Conservation (phyloP, 2,113 vertebrate species). For the Tauraco erythrolophus region DNA sequence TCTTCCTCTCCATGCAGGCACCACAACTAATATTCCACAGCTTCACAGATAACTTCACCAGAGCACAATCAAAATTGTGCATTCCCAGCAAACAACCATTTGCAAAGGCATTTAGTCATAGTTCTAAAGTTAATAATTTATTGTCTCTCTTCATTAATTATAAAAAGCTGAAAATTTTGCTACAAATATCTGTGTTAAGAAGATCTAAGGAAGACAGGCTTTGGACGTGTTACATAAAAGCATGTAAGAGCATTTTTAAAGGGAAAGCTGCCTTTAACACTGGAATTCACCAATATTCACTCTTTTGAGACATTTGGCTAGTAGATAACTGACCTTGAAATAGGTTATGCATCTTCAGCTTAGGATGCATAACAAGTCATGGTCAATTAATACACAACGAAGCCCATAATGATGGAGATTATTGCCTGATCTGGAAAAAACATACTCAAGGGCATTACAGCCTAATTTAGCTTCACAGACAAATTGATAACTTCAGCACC, state of each 20-base stretch:
- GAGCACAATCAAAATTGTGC: neutral
- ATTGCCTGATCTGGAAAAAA: constrained; percentile 34
- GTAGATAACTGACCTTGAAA: constrained; percentile 29
- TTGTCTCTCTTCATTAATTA: constrained; percentile 36
- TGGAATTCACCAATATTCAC: constrained; percentile 1
- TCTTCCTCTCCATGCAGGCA: neutral
- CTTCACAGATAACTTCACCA: neutral
- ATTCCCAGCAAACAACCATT: neutral
- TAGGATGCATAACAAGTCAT: constrained; percentile 25
- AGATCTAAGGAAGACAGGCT: neutral
- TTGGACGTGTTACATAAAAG: neutral
- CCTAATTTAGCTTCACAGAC: constrained; percentile 21
- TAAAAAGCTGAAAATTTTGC: constrained; percentile 10
- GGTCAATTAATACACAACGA: constrained; percentile 53
- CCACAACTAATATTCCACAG: neutral
- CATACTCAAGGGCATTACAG: constrained; percentile 36
- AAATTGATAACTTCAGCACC: neutral
- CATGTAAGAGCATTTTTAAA: neutral
- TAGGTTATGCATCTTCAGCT: neutral
- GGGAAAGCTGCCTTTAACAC: neutral
- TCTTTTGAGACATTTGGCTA: neutral
- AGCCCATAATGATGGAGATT: constrained; percentile 17
- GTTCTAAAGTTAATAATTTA: constrained; percentile 56
- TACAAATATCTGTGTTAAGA: constrained; percentile 17
- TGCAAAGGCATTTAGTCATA: constrained; percentile 6